phyloP scores from a whole-genome alignment of 2,797 vertebrate species.

The Buphagus erythrorhynchus region DNA sequence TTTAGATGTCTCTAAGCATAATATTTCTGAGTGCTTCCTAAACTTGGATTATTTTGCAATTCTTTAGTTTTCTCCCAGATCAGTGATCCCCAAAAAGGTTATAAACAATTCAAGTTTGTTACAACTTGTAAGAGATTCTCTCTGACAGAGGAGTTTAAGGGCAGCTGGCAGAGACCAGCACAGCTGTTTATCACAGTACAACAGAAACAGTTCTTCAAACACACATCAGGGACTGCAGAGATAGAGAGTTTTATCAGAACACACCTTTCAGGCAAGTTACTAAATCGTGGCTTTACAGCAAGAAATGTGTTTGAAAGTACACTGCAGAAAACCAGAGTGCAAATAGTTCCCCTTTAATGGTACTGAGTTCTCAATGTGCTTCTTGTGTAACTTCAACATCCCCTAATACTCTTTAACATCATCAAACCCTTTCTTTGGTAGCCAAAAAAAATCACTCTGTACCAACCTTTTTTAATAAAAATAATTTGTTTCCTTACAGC shows the following conservation, averaged over 20 bases:
- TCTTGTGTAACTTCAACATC: neutral
- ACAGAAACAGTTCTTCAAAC: conserved; percentile 27
- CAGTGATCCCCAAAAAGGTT: neutral
- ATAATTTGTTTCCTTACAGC: neutral
- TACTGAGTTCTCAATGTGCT: neutral
- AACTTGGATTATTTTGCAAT: neutral
- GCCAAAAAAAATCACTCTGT: neutral
- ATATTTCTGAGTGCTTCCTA: neutral
- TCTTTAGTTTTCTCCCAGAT: neutral
- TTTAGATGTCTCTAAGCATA: neutral
- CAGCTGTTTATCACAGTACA: conserved; percentile 34
- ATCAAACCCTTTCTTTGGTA: neutral
- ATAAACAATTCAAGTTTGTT: neutral
- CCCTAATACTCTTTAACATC: neutral
- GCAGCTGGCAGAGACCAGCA: conserved; percentile 5
- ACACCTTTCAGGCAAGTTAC: conserved; percentile 7
- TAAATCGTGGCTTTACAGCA: neutral
- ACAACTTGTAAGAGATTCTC: neutral
- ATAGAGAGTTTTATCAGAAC: conserved; percentile 6
- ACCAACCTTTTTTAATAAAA: neutral
- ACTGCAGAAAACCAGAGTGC: neutral
- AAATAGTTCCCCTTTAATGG: neutral
- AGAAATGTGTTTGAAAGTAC: neutral
- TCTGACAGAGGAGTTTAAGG: neutral
- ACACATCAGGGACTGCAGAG: neutral